Base-by-base conservation (phyloP, 2,113 vertebrate species). In the Cololabis saira region DNA sequence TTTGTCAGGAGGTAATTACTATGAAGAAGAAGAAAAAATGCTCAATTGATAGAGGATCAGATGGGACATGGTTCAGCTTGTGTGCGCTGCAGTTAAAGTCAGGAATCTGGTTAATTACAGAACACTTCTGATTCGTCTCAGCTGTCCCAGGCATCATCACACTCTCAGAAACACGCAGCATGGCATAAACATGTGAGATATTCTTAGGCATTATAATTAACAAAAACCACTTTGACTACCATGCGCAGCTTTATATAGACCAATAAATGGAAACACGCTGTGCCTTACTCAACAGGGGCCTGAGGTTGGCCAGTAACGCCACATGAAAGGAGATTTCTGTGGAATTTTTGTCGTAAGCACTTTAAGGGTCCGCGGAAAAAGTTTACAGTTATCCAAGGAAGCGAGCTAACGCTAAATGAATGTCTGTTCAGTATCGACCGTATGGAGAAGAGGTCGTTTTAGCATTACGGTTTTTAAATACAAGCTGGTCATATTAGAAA, bases 191-290 rank as follows among this genome's bases (percentile, higher is more conserved):
- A 64, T 52, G 73, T n/a, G 53, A 65, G 67, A 74, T 79, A 69
- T 80, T 77, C 40, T 67, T 45, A 62, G 69, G 42, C 4, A 14
- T 33, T 19, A 76, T 89, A 80, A 87, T 89, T 74, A 88, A 78
- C 50, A 24, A 1, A 72, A 83, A 74, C 64, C 78, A 54, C 75
- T 50, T 30, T 47, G 81, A 79, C 55, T 58, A 65, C 57, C 54
- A 71, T 12, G 56, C 14, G 11, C 3, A 30, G 43, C 47, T 61
- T 79, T 72, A 77, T 81, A 83, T 76, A 71, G 65, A 63, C 57
- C 58, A 71, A 61, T 78, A 78, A 79, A 83, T 67, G 59, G 49
- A 74, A 77, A 76, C 68, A 55, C 8, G 59, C 51, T 75, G 40
- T 14, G 50, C 3, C 48, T 47, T 15, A 18, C 33, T 86, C 86